Evolutionary conservation across 2,797 vertebrate species (phyloP).

Genomic region (Muscicapa comitata): DNA sequence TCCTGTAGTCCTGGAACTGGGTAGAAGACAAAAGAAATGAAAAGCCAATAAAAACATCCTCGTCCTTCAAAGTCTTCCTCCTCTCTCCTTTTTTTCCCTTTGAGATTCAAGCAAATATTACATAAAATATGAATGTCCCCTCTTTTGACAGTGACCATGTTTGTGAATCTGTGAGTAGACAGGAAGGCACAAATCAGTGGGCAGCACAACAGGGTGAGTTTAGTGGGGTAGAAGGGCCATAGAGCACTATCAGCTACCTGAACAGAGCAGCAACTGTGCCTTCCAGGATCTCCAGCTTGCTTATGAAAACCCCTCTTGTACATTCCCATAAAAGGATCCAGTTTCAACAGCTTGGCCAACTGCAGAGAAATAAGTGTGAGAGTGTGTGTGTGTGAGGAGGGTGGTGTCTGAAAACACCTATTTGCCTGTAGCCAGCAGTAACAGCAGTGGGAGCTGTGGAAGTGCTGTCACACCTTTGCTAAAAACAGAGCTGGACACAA

Average conservation of each 20-base stretch:
- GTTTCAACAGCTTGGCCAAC: neutral
- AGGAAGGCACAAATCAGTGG: neutral
- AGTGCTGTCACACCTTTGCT: neutral
- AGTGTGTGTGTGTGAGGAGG: neutral
- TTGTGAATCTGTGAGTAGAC: neutral
- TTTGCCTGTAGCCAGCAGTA: neutral
- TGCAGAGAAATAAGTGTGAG: neutral
- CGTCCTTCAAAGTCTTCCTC: neutral
- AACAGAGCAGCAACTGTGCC: neutral
- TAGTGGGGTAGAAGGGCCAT: neutral
- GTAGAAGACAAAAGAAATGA: neutral
- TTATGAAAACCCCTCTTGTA: slow-evolving; percentile 9
- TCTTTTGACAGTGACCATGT: neutral
- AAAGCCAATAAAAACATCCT: neutral
- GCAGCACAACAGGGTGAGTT: neutral
- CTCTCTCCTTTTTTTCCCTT: neutral
- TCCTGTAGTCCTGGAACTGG: neutral
- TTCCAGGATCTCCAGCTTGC: neutral
- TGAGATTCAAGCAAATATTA: neutral
- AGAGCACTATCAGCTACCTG: neutral
- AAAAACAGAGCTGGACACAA: neutral
- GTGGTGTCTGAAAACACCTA: neutral
- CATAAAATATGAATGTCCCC: neutral
- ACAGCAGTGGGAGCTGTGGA: neutral
- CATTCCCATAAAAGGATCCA: slow-evolving; percentile 1